Evolutionary conservation across 2,113 vertebrate species (phyloP).

Genomic region (Lepus americanus): DNA sequence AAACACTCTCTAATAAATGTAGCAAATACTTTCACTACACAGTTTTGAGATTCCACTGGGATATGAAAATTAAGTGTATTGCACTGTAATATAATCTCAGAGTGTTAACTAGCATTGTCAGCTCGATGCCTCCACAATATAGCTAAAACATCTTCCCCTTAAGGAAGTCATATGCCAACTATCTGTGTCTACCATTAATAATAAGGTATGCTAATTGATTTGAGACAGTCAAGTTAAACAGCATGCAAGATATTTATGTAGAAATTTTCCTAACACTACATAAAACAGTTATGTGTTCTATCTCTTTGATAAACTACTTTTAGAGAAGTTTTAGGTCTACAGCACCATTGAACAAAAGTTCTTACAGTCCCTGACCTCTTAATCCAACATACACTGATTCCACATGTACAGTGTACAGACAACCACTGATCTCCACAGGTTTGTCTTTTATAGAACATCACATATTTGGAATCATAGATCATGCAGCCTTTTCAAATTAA

Average conservation of each 20-base stretch:
- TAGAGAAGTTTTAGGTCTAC: conserved; percentile 6
- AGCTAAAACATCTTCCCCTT: conserved; percentile 35
- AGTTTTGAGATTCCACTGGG: conserved; percentile 44
- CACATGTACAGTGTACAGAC: too few species aligned
- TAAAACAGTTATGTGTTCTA: background rate
- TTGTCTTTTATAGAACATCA: background rate
- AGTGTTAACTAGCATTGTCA: conserved; percentile 25
- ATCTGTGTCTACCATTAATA: background rate
- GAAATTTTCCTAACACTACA: background rate
- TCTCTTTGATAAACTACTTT: background rate
- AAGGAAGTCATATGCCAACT: background rate
- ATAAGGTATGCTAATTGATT: background rate
- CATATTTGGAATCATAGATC: background rate
- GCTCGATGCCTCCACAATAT: background rate
- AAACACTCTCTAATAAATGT: conserved; percentile 30
- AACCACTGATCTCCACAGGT: background rate
- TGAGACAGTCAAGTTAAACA: conserved; percentile 3
- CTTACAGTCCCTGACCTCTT: background rate
- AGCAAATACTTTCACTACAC: background rate
- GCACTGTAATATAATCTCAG: background rate
- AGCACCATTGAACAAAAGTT: background rate
- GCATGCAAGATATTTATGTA: background rate
- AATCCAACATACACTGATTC: background rate
- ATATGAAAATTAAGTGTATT: conserved; percentile 56
- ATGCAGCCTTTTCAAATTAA: background rate